Evolutionary conservation across 1,140 invertebrate species (phyloP).

Genomic region (Drosophila sturtevanti): DNA sequence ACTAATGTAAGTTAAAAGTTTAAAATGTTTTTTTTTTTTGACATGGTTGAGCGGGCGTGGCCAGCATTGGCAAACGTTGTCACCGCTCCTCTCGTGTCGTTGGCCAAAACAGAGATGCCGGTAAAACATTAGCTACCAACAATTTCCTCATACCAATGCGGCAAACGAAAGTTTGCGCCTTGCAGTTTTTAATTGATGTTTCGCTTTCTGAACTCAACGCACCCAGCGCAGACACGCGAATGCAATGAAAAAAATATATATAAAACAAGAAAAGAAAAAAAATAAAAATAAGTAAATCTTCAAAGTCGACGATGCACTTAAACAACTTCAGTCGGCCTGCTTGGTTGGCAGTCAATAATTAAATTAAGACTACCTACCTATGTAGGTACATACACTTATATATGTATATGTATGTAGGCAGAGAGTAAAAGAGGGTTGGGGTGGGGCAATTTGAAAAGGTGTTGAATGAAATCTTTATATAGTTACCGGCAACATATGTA

Average conservation of each 20-base stretch:
- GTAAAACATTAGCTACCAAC: conserved; percentile 20
- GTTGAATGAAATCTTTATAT: conserved; percentile 30
- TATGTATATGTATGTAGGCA: not conserved
- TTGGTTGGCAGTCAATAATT: conserved; percentile 63
- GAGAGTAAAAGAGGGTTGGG: not conserved
- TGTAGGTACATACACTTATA: not conserved
- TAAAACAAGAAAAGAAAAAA: not conserved
- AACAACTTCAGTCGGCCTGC: conserved; percentile 24
- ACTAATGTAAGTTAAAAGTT: not conserved
- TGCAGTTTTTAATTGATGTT: conserved; percentile 66
- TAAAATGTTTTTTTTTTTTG: not conserved
- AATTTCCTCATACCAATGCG: conserved; percentile 60
- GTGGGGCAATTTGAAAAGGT: conserved; percentile 37
- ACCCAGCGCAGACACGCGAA: conserved; percentile 49
- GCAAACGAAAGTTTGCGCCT: conserved; percentile 64
- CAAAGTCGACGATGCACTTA: conserved; percentile 31
- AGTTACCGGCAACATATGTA: not conserved
- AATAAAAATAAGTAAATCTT: not conserved
- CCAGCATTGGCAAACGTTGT: conserved; percentile 2
- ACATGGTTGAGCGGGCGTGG: conserved; percentile 5
- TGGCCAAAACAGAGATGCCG: conserved; percentile 21
- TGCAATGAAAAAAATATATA: conserved; percentile 35
- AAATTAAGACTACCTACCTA: conserved; percentile 44
- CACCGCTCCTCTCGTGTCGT: conserved; percentile 15
- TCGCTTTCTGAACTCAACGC: conserved; percentile 71